Conservation (phyloP, 2,797 vertebrate species). For the Danio tinwini region DNA sequence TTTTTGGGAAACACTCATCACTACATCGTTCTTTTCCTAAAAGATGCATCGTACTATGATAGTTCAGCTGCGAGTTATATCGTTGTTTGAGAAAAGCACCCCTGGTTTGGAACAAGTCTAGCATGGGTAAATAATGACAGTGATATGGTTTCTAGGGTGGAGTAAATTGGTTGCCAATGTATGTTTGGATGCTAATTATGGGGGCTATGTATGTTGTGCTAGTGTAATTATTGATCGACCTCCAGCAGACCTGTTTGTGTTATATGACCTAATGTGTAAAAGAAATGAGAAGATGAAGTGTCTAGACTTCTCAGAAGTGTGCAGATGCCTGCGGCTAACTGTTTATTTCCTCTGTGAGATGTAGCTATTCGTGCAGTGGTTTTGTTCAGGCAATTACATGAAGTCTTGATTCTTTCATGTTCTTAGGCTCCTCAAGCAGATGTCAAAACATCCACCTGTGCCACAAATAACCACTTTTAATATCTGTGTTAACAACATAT, state of each 20-base stretch:
- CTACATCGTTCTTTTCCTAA: no score
- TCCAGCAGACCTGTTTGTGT: constrained; percentile 49
- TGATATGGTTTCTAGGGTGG: no score
- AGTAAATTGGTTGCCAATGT: no score
- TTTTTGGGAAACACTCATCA: no score
- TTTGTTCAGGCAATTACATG: constrained; percentile 35
- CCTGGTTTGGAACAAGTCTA: no score
- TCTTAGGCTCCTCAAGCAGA: constrained; percentile 24
- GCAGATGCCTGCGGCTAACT: constrained; percentile 24
- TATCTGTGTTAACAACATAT: not conserved
- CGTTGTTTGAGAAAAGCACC: no score
- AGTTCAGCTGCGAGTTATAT: no score
- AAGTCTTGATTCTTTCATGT: constrained; percentile 12
- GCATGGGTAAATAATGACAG: no score
- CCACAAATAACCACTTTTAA: constrained; percentile 24
- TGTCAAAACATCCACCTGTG: not conserved
- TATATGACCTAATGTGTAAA: constrained; percentile 2
- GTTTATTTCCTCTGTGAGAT: constrained; percentile 16
- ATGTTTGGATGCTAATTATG: no score
- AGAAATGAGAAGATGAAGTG: constrained; percentile 29
- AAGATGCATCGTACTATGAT: no score
- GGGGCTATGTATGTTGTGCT: no score
- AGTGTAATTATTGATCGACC: constrained; percentile 47
- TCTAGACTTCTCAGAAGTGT: constrained; percentile 58
- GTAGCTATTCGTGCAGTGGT: not conserved